Evolutionary conservation across 1,140 invertebrate species (phyloP), one percentile per base, ranked within the genome.

Genomic region (Eumeta japonica): DNA sequence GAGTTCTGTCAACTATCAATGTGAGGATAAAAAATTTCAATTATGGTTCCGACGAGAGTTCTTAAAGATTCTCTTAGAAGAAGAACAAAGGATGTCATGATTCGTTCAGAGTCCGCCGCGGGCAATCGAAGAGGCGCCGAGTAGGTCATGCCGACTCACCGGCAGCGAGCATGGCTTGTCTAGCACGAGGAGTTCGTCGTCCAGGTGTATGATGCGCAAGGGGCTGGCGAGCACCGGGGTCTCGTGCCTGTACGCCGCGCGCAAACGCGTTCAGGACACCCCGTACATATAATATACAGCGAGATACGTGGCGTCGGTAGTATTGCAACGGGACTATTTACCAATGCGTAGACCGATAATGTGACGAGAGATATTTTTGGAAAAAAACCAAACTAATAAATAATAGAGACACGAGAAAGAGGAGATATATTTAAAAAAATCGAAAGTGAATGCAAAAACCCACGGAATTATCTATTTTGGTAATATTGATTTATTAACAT

Each of bases 91-190:
- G n/a, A n/a, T n/a, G n/a, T n/a, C n/a, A n/a, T n/a, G n/a, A n/a
- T n/a, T n/a, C n/a, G n/a, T n/a, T n/a, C n/a, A n/a, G n/a, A n/a
- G n/a, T n/a, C n/a, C n/a, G n/a, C n/a, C n/a, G n/a, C n/a, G n/a
- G n/a, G n/a, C n/a, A n/a, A n/a, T n/a, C n/a, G n/a, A n/a, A 57
- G 55, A 53, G 65, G 58, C 53, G 50, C 29, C 37, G 42, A 41
- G 43, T 38, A 40, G 45, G 39, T 46, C 48, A 49, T 45, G 41
- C 51, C 12, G 58, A 83, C 82, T 83, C 82, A 90, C 87, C 76
- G 91, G 91, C 59, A 94, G 79, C 40, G 90, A 93, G 61, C 89
- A 85, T 47, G 91, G 91, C 79, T 94, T 94, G 76, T 94, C 88
- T 70, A 94, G 78, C 54, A 92, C 90, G 50, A 93, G 77, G 51